Conservation (phyloP, 1,140 invertebrate genomes). For the Galendromus occidentalis region DNA sequence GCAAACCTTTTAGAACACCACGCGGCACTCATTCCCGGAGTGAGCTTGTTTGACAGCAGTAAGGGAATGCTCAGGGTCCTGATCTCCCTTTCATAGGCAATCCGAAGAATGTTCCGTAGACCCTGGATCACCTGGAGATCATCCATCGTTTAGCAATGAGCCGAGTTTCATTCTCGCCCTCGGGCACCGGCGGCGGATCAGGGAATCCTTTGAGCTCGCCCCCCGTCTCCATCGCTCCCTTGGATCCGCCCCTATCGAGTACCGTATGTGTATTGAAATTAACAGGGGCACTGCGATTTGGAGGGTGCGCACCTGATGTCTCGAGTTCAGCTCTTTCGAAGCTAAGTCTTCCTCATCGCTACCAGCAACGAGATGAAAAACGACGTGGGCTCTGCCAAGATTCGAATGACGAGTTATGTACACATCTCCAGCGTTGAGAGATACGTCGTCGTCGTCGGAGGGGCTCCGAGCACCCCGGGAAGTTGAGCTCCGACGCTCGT, state of each 20-base stretch:
- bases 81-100: slow-evolving; percentile 76
- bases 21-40: not conserved
- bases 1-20: slow-evolving; percentile 2
- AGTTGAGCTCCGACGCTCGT: not conserved
- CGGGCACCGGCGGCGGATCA: too few relatives aligned
- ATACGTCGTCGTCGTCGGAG: not conserved
- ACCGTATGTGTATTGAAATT: too few relatives aligned
- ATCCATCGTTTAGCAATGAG: too few relatives aligned
- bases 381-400: slow-evolving; percentile 72
- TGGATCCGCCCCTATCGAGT: too few relatives aligned
- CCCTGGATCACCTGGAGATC: slow-evolving; percentile 48
- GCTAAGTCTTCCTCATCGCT: slow-evolving; percentile 35
- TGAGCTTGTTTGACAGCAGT: slow-evolving; percentile 60
- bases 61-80: slow-evolving; percentile 80
- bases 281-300: too few relatives aligned
- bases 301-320: slow-evolving; percentile 52
- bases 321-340: slow-evolving; percentile 69
- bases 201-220: too few relatives aligned
- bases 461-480: not conserved
- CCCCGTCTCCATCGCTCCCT: too few relatives aligned
- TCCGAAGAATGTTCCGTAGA: slow-evolving; percentile 79
- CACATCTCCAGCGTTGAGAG: slow-evolving; percentile 59
- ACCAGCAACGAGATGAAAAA: slow-evolving; percentile 70
- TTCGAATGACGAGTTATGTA: slow-evolving; percentile 89
- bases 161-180: too few relatives aligned